Conservation (phyloP, 2,113 vertebrate genomes). For the Strix aluco region DNA sequence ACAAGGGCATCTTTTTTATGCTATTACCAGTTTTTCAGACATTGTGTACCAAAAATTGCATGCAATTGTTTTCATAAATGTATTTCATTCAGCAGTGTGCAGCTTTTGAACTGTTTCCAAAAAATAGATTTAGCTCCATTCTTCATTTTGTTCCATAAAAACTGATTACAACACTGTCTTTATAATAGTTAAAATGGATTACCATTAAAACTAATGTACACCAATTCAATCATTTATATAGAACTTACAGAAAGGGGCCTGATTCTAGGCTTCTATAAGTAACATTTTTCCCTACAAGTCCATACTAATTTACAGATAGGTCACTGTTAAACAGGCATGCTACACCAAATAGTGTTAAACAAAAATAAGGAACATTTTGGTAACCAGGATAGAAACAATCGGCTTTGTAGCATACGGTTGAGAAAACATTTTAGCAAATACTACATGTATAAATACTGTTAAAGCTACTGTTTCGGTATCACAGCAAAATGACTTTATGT, state of each 20-base stretch:
- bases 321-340: background rate
- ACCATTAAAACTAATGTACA: background rate
- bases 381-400: background rate
- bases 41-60: background rate
- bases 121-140: background rate
- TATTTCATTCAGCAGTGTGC: background rate
- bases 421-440: background rate
- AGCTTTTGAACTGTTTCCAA: background rate
- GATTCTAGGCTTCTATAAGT: background rate
- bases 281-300: background rate
- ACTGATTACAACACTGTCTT: background rate
- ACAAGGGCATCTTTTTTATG: background rate
- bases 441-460: background rate
- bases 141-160: background rate
- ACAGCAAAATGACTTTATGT: background rate
- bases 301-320: background rate
- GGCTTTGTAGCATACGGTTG: background rate
- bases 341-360: background rate
- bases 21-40: background rate
- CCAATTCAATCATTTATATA: background rate
- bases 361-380: background rate
- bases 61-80: background rate
- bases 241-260: background rate
- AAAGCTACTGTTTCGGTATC: background rate
- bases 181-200: background rate